Conservation (phyloP, 1,140 invertebrate genomes). For the Formica exsecta region DNA sequence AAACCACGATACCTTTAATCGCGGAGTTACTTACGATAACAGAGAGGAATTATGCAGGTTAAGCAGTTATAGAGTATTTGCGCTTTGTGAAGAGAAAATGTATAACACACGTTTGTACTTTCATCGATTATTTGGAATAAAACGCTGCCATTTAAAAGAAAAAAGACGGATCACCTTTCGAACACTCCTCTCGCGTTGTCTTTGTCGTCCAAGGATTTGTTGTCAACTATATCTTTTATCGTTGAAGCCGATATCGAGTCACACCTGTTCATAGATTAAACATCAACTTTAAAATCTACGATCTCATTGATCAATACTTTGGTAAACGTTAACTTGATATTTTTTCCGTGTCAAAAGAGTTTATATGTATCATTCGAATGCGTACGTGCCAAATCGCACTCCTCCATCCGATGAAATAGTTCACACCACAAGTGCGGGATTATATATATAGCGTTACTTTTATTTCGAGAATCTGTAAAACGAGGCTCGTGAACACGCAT, state of each 20-base stretch:
- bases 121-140: constrained; percentile 64
- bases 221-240: background rate
- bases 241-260: background rate
- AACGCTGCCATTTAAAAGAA: constrained; percentile 66
- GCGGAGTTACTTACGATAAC: constrained; percentile 35
- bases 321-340: constrained; percentile 2
- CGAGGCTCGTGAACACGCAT: background rate
- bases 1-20: constrained; percentile 26
- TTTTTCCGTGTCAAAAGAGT: background rate
- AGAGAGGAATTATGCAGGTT: constrained; percentile 60
- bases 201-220: background rate
- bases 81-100: constrained; percentile 44
- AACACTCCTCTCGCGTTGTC: background rate
- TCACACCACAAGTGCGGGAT: background rate
- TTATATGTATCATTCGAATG: background rate
- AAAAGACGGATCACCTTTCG: background rate
- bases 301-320: constrained; percentile 6
- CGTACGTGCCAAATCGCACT: constrained; percentile 9
- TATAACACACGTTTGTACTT: constrained; percentile 44
- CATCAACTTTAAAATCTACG: background rate
- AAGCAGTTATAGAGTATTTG: constrained; percentile 49
- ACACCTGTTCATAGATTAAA: background rate
- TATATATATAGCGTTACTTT: constrained; percentile 14
- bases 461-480: constrained; percentile 47
- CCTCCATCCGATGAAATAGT: background rate